Base-by-base conservation (phyloP, 1,140 invertebrate species). In the Pogonognathellus flavescens region DNA sequence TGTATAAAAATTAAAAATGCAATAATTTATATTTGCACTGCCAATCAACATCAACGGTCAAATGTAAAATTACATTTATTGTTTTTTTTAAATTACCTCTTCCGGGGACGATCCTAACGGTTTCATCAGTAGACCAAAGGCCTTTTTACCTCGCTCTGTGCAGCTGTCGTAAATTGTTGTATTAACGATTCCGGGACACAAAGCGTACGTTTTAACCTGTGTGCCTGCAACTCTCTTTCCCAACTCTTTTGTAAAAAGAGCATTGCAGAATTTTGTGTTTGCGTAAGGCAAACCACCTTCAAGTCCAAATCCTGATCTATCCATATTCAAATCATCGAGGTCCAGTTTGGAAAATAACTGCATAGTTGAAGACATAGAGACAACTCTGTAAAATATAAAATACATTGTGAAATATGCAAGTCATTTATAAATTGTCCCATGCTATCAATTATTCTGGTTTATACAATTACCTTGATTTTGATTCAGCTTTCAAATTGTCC, bases 151-250 rank as follows among this genome's bases (percentile, higher is more conserved):
- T 6, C 6, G 31, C 6, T 41, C 6, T 1, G 31, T 41, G 31
- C 31, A 41, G 6, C 2, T 41, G 1, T 59, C 57, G 18, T 59
- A 90, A 13, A 92, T 89, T 7, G 91, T 90, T 6, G 92, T 92
- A 59, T 90, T 91, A 18, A 91, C 91, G 62, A 92, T 90, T 7
- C 92, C 92, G n/a, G 92, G 92, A 85, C 92, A 91, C 16, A 91
- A 89, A 76, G 90, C 89, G 88, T 92, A 92, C 41, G 91, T 90
- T 41, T 89, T 90, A 0, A 93, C 89, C 70, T 90, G 89, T 25
- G 89, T 86, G 84, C 88, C 90, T 86, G 90, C 66, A 6, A 89
- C 80, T 18, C 88, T 86, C 25, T 89, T 88, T 0, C 89, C 88
- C 20, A 91, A 85, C 72, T 90, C 88, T 31, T 87, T 88, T 18